These are phyloP conservation scores for Acanthosepion pharaonis DNA, from an alignment of 2,888 invertebrate species.

Conservation along the genomic window DNA sequence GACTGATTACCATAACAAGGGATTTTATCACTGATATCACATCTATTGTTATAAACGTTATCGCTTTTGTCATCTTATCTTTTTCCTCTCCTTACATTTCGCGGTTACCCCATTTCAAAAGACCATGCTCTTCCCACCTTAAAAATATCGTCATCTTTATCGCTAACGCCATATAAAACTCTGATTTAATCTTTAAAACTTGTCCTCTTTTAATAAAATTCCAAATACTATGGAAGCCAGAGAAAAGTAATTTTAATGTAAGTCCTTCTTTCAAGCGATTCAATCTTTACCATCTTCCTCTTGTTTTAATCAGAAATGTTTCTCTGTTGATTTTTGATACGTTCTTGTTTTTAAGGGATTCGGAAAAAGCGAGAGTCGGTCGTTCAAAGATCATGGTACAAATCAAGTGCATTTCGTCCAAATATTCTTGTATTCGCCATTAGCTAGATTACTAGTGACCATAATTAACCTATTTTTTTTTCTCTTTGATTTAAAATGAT, in stretches of 20 bases:
- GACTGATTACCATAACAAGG: not conserved
- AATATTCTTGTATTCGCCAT: too few relatives aligned
- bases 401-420: too few relatives aligned
- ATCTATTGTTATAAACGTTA: not conserved
- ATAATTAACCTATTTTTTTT: too few relatives aligned
- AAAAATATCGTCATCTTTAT: not conserved
- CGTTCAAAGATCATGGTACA: too few relatives aligned
- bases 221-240: not conserved
- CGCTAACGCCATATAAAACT: not conserved
- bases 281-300: not conserved
- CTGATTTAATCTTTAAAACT: constrained; percentile 18
- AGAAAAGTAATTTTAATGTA: not conserved
- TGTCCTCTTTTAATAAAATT: not conserved
- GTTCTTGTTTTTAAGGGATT: not conserved
- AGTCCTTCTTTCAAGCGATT: not conserved
- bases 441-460: too few relatives aligned
- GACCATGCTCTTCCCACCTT: not conserved
- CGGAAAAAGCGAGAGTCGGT: too few relatives aligned
- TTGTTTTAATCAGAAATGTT: not conserved
- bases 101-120: not conserved
- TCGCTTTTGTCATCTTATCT: not conserved
- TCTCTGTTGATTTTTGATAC: not conserved
- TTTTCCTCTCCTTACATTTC: not conserved
- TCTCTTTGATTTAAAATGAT: too few relatives aligned
- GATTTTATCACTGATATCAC: not conserved